Percentiles rank a stretch among this genome's conserved stretches.
Conservation (phyloP, 1,140 invertebrate genomes). For the Drosophila rhopaloa region DNA sequence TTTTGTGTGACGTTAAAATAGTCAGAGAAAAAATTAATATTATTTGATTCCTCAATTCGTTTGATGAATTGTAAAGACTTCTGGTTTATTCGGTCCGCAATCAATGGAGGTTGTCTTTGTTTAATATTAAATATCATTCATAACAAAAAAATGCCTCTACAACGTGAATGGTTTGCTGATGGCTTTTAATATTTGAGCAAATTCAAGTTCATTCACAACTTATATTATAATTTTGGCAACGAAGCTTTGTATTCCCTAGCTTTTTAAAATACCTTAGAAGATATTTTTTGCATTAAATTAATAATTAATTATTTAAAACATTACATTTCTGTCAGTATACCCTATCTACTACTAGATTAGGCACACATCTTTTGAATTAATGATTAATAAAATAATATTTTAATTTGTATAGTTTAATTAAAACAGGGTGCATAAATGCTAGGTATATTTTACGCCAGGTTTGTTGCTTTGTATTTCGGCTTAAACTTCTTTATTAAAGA, state of each 20-base stretch:
- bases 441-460: too few relatives aligned
- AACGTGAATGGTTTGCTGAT: slow-evolving; percentile 53
- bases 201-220: slow-evolving; percentile 62
- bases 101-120: slow-evolving; percentile 13
- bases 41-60: background rate
- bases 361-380: too few relatives aligned
- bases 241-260: slow-evolving; percentile 1
- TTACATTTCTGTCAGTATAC: too few relatives aligned
- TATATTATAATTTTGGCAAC: background rate
- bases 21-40: background rate
- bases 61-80: slow-evolving; percentile 6
- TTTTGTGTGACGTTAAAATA: background rate
- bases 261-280: too few relatives aligned
- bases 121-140: slow-evolving; percentile 4
- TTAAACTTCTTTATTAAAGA: background rate
- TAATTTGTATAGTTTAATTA: too few relatives aligned
- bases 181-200: slow-evolving; percentile 5
- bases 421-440: too few relatives aligned
- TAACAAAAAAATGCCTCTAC: slow-evolving; percentile 15
- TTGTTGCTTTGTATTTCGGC: background rate
- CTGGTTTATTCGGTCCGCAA: slow-evolving; percentile 4
- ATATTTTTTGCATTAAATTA: too few relatives aligned
- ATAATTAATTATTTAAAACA: too few relatives aligned
- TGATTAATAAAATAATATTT: too few relatives aligned
- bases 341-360: too few relatives aligned